Base-by-base conservation (phyloP, 2,888 invertebrate species). In the Coleophora flavipennella region DNA sequence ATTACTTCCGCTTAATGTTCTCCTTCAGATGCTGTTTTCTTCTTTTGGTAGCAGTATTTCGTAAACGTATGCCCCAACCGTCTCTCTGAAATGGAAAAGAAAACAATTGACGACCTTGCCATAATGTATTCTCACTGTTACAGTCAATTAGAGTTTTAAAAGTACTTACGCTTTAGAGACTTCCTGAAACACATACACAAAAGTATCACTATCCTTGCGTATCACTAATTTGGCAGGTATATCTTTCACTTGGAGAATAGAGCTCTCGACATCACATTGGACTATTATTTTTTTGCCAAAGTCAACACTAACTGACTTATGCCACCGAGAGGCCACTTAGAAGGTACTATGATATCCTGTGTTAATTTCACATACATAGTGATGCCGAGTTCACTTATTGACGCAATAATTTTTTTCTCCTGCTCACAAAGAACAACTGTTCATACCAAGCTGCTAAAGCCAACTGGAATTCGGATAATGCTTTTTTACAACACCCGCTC, bases 141-240 rank as follows among this genome's bases (percentile, higher is more conserved):
- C n/a, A n/a, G n/a, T n/a, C n/a, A n/a, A n/a, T n/a, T n/a, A n/a
- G n/a, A n/a, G n/a, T n/a, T n/a, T n/a, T n/a, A n/a, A n/a, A n/a
- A n/a, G n/a, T n/a, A n/a, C n/a, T n/a, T n/a, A n/a, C n/a, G n/a
- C n/a, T n/a, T n/a, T n/a, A n/a, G n/a, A n/a, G n/a, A n/a, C n/a
- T n/a, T n/a, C n/a, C 27, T 27, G 27, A 27, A 20, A 41, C 35
- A 35, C 39, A 31, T 38, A 43, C 39, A 39, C 47, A 37, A 20
- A 26, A 13, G 27, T 36, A 35, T 25, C 33, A 20, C 29, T 36
- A 13, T 31, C 8, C 20, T 8, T 10, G 4, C 14, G 14, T 38
- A 13, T 29, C 2, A 13, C 27, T 27, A 27, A 27, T 27, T 27
- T 27, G 9, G 27, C 27, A 6, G 27, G 27, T 27, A 27, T 27